Base-by-base conservation (phyloP, 2,113 vertebrate species). In the Heloderma charlesbogerti region DNA sequence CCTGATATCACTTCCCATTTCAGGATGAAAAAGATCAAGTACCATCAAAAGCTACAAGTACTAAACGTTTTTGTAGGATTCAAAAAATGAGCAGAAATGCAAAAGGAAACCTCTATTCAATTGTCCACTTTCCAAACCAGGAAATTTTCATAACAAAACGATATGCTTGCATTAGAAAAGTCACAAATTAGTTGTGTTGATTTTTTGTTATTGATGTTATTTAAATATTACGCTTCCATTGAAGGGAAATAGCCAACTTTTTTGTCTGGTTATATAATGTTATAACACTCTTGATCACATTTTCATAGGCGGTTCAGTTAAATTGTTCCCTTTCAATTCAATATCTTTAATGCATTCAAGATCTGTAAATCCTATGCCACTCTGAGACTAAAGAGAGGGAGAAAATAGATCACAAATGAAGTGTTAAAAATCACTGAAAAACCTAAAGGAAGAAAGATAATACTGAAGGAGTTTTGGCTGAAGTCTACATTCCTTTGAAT, bases 81-180 rank as follows among this genome's bases (percentile, higher is more conserved):
- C 96, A 96, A 97, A 97, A 57, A 97, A 96, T 96, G 96, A 95
- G 96, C 93, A 97, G 96, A 96, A 98, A 96, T 97, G 96, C 96
- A 96, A 97, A 94, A 96, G 92, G 95, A 95, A 96, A 96, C 95
- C 91, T 92, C 95, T 95, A 91, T 92, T 95, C 96, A 94, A 94
- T 95, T 92, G 94, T 95, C 91, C 97, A 97, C 96, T 97, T 97
- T 96, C 96, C 96, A 95, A 96, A 96, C 93, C 7, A 96, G 93
- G 96, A 96, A 97, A 97, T 96, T 96, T 97, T 96, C 94, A 95
- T 93, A 97, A 96, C 95, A 95, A 96, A 94, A 97, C 96, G 94
- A 94, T 95, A 96, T 97, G 96, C 95, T 97, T 97, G 95, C 96
- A 96, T 96, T 97, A 96, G 96, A 96, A 97, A 97, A 96, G 96